Conservation (phyloP, 2,888 invertebrate species). For the Ethmia dodecea region DNA sequence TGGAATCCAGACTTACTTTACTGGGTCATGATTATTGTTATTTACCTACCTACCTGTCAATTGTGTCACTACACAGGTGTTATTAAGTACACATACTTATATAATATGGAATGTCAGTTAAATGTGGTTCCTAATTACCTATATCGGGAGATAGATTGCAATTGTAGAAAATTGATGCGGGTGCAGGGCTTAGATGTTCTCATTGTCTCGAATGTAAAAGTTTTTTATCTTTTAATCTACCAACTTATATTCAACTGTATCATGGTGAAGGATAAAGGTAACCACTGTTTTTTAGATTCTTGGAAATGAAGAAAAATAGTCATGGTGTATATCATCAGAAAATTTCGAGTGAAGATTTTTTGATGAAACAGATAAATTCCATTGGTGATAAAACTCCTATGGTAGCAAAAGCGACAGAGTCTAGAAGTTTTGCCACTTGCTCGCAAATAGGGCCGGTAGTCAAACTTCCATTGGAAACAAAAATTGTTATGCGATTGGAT, state of each 20-base stretch:
- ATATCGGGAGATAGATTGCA: not conserved
- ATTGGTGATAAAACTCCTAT: too few species aligned
- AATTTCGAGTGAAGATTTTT: too few species aligned
- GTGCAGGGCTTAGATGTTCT: conserved; percentile 21
- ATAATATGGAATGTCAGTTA: too few species aligned
- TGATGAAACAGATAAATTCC: too few species aligned
- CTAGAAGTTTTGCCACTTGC: conserved; percentile 18
- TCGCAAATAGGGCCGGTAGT: conserved; percentile 43
- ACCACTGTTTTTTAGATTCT: conserved; percentile 18
- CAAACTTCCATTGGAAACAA: conserved; percentile 45
- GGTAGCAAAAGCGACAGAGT: not conserved
- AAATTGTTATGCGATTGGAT: conserved; percentile 47
- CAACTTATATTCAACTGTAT: conserved; percentile 6
- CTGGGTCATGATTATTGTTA: too few species aligned
- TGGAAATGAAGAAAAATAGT: too few species aligned
- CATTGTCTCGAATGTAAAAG: conserved; percentile 20
- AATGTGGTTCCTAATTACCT: too few species aligned
- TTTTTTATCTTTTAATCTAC: not conserved
- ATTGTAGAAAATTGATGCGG: conserved; percentile 29
- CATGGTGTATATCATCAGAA: too few species aligned
- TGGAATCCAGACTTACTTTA: too few species aligned
- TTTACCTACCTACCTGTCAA: too few species aligned
- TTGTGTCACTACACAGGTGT: too few species aligned
- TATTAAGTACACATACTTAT: too few species aligned
- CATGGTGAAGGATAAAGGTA: conserved; percentile 5